phyloP scores from a whole-genome alignment of 2,797 vertebrate species.

The Lagorchestes hirsutus region DNA sequence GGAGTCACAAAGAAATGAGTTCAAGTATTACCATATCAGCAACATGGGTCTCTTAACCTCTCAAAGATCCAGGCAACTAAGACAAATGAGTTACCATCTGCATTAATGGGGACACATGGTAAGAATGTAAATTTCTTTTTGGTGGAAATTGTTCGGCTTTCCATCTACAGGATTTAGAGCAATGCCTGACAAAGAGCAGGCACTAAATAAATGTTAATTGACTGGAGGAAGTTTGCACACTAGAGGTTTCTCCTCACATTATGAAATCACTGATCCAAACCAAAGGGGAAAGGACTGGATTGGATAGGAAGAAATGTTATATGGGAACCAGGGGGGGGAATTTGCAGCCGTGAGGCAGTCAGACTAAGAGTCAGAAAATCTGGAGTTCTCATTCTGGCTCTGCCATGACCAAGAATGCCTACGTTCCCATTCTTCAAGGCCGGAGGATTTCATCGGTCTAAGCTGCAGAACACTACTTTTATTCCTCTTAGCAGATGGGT shows the following conservation, averaged over 20 bases:
- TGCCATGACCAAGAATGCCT: constrained; percentile 47
- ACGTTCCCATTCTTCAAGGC: background rate
- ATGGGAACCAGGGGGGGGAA: background rate
- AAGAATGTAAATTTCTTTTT: background rate
- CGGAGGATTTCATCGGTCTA: background rate
- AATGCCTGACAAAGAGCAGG: background rate
- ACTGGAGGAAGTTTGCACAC: background rate
- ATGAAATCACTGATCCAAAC: background rate
- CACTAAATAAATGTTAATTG: background rate
- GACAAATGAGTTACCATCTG: background rate
- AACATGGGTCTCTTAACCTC: background rate
- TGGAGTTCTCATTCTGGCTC: background rate
- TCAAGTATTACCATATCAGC: background rate
- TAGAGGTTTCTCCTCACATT: background rate
- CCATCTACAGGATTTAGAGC: background rate
- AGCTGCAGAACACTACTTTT: background rate
- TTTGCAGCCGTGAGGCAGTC: too few species aligned
- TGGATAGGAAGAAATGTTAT: background rate
- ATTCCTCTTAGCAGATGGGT: background rate
- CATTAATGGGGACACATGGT: background rate
- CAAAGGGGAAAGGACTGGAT: background rate
- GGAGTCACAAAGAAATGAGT: background rate
- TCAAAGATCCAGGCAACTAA: background rate
- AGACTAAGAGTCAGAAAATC: background rate
- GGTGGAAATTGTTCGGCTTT: background rate